A percentile compares a stretch with the other conserved stretches of the same genome.
Evolutionary conservation across 2,888 invertebrate genomes (phyloP).

Genomic region (Syrphus vitripennis): DNA sequence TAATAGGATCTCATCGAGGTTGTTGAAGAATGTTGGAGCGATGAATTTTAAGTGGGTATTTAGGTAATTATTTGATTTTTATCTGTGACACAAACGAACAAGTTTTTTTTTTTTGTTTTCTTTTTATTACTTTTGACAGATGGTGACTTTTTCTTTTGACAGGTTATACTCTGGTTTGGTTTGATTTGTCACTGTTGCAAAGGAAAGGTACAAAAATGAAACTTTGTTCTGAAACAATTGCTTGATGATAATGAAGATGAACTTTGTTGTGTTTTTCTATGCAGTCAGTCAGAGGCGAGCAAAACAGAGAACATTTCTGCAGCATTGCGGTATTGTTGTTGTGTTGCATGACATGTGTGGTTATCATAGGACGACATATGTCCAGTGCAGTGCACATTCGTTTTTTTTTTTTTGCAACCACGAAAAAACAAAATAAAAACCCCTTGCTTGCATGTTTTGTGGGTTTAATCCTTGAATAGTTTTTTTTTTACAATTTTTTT

Average conservation of each 20-base stretch:
- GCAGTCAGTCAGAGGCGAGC: background rate
- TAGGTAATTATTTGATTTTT: conserved; percentile 10
- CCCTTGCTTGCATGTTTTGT: conserved; percentile 51
- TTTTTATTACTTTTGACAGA: background rate
- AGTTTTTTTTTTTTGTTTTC: background rate
- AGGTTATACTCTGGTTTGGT: background rate
- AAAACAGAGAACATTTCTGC: background rate
- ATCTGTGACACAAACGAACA: conserved; percentile 5
- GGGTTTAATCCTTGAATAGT: conserved; percentile 44
- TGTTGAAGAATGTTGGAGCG: background rate
- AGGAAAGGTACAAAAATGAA: background rate
- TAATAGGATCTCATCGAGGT: background rate
- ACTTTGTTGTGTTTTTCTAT: conserved; percentile 33
- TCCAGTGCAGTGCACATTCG: conserved; percentile 17
- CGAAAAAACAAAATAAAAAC: background rate
- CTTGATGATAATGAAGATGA: too few relatives aligned
- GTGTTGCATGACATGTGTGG: conserved; percentile 58
- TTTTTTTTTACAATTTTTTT: background rate
- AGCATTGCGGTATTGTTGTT: conserved; percentile 44
- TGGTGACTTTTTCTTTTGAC: background rate
- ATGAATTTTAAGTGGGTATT: background rate
- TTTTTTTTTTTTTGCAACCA: background rate
- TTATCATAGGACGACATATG: conserved; percentile 35
- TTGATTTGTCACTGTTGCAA: background rate
- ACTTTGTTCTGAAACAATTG: background rate